Base-by-base conservation (phyloP, 2,888 invertebrate species). In the Agriotes lineatus region DNA sequence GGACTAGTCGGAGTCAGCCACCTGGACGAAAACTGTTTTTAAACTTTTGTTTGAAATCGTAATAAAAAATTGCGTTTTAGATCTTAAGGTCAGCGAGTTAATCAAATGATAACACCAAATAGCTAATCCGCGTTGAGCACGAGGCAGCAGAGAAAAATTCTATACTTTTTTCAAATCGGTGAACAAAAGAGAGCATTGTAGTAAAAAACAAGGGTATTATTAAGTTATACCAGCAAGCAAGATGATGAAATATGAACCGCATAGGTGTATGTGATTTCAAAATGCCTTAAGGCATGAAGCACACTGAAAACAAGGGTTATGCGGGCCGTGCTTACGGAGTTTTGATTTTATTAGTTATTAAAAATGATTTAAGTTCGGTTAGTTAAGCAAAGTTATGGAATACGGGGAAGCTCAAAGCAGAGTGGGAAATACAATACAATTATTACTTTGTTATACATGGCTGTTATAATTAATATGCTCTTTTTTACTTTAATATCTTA, bases 331-430 rank as follows among this genome's bases (percentile, higher is more conserved):
- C 25, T 54, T 25, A 35, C 33, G 25, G 54, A 35, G 35, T 54
- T 54, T 35, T 54, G 18, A 54, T 54, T 58, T 42, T 14, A 58
- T 58, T 58, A 58, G 25, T 19, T 37, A 19, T 35, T 16, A 39
- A 58, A 30, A 45, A 50, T 33, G 48, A 60, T 60, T 60, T 48
- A 45, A 48, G 33, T 60, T 60, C 44, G 60, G 60, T 60, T 60
- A 35, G 45, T 45, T 60, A 60, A 18, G 25, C 30, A n/a, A 48
- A 60, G 30, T 60, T 60, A 60, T 48, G n/a, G 22, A 19, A 48
- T 60, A 35, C 20, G 35, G 60, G 16, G 35, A 37, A 25, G 48
- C 33, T 37, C 60, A 22, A 59, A 60, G 48, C 19, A 45, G 19
- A 60, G 48, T 35, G 25, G 48, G 25, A 58, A 58, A 58, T 58